Conservation (phyloP, 1,140 invertebrate species). For the Caenorhabditis briggsae region DNA sequence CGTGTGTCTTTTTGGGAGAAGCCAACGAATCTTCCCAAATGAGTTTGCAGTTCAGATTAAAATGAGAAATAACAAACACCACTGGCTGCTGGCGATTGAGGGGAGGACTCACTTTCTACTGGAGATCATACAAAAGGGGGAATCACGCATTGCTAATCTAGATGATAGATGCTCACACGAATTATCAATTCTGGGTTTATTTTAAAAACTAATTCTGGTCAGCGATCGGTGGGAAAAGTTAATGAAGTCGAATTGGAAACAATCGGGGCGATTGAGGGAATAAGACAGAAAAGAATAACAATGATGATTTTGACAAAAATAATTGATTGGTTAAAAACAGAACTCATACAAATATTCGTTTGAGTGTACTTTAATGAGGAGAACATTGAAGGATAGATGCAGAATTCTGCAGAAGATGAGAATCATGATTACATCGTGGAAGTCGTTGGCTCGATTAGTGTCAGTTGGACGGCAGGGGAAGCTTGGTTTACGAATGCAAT, state of each 20-base stretch:
- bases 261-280: no score
- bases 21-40: conserved; percentile 11
- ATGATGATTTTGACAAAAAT: no score
- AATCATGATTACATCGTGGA: background rate
- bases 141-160: conserved; percentile 55
- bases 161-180: conserved; percentile 9
- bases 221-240: background rate
- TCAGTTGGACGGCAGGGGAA: conserved; percentile 10
- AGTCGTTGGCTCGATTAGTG: conserved; percentile 12
- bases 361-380: background rate
- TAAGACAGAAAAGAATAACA: no score
- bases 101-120: background rate
- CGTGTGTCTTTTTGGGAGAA: conserved; percentile 13
- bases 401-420: no score
- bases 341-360: no score
- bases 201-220: background rate
- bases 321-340: no score
- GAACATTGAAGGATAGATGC: background rate
- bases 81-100: background rate
- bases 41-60: conserved; percentile 52
- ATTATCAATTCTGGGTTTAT: conserved; percentile 33
- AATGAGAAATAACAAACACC: conserved; percentile 53
- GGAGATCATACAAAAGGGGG: conserved; percentile 37
- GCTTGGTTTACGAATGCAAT: background rate
- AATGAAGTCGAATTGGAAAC: background rate